Evolutionary conservation across 2,113 vertebrate species (phyloP).

Genomic region (Xenopus tropicalis): DNA sequence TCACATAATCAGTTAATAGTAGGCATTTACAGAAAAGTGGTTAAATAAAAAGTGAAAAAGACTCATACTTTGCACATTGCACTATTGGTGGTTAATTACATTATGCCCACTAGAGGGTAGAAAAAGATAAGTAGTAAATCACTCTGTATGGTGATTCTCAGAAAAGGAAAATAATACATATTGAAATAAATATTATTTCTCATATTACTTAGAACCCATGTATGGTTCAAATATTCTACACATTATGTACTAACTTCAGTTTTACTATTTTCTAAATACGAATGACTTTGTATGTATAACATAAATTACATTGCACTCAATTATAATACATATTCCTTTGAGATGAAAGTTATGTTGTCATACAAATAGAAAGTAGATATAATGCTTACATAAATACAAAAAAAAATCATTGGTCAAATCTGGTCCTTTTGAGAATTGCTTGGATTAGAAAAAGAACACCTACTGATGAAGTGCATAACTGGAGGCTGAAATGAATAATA

Average conservation of each 20-base stretch:
- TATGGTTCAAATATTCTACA: background rate
- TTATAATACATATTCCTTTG: background rate
- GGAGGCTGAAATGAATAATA: background rate
- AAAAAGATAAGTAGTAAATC: background rate
- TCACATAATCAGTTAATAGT: background rate
- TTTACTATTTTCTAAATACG: background rate
- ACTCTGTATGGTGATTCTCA: background rate
- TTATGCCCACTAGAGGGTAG: background rate
- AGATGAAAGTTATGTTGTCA: background rate
- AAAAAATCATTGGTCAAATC: slow-evolving; percentile 10
- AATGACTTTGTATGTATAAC: background rate
- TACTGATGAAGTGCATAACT: slow-evolving; percentile 3
- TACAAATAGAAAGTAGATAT: background rate
- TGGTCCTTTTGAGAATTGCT: background rate
- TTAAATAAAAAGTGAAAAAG: background rate
- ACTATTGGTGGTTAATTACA: too few species aligned
- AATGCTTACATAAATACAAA: slow-evolving; percentile 7
- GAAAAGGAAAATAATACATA: background rate
- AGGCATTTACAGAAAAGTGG: background rate
- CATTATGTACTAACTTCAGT: background rate
- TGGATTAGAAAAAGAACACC: background rate
- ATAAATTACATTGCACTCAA: background rate
- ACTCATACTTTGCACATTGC: background rate
- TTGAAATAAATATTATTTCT: background rate
- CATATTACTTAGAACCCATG: background rate